Percentiles rank a stretch among this genome's conserved stretches.
phyloP scores from a whole-genome alignment of 2,113 vertebrate species.

The Pipra filicauda region DNA sequence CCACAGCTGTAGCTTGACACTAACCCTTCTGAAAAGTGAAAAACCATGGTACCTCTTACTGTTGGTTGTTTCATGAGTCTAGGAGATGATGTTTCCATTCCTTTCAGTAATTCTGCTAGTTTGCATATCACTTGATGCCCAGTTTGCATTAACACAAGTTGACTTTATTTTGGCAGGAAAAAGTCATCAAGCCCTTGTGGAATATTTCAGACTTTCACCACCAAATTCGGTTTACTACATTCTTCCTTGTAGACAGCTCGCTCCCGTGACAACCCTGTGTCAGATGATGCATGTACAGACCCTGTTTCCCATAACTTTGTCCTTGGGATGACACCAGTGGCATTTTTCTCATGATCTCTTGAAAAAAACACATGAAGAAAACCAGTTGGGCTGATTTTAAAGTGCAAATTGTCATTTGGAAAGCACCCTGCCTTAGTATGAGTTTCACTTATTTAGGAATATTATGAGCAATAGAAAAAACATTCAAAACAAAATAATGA shows the following conservation, averaged over 20 bases:
- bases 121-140: background rate
- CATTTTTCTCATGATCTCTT: slow-evolving; percentile 25
- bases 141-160: background rate
- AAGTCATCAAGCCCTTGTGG: background rate
- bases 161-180: background rate
- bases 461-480: background rate
- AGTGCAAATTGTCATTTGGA: slow-evolving; percentile 5
- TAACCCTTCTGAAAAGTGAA: background rate
- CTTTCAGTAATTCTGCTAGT: background rate
- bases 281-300: background rate
- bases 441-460: background rate
- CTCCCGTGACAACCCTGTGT: background rate
- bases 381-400: background rate
- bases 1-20: background rate
- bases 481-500: background rate
- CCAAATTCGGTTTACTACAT: background rate
- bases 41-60: background rate
- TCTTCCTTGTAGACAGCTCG: background rate
- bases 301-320: background rate
- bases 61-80: background rate
- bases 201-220: background rate
- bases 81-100: background rate
- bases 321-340: background rate
- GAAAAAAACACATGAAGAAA: background rate
- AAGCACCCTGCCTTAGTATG: background rate